Conservation (phyloP, 2,888 invertebrate species). For the Lottia scabra region DNA sequence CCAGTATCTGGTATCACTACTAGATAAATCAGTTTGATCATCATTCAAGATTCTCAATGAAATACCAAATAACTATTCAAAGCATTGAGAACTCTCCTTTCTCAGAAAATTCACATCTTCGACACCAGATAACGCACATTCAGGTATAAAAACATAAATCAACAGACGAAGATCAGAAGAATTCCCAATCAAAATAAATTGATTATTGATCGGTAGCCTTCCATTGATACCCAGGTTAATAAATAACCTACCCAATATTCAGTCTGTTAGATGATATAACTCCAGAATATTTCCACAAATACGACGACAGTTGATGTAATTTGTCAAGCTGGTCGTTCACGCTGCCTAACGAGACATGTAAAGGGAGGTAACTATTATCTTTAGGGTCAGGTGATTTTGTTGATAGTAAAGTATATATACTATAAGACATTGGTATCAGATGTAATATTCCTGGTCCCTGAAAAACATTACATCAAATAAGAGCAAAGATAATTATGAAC, state of each 20-base stretch:
- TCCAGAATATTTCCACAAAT: slow-evolving; percentile 50
- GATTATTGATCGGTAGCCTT: too few species aligned
- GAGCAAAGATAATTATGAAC: neutral
- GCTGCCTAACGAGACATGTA: slow-evolving; percentile 36
- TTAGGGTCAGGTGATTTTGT: slow-evolving; percentile 23
- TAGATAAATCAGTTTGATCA: too few species aligned
- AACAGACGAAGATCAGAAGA: too few species aligned
- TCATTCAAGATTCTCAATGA: too few species aligned
- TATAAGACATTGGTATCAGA: slow-evolving; percentile 27
- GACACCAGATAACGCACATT: too few species aligned
- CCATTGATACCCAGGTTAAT: too few species aligned
- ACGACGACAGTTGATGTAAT: slow-evolving; percentile 34
- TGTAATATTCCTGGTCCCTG: slow-evolving; percentile 39
- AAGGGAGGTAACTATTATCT: slow-evolving; percentile 27
- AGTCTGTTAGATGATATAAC: slow-evolving; percentile 25
- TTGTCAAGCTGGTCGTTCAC: slow-evolving; percentile 30
- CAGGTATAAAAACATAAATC: too few species aligned
- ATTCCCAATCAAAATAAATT: too few species aligned
- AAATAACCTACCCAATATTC: slow-evolving; percentile 29
- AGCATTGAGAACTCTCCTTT: too few species aligned
- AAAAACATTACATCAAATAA: neutral
- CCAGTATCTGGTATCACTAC: too few species aligned
- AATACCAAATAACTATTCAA: too few species aligned
- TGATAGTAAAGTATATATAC: slow-evolving; percentile 35
- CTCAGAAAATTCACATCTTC: too few species aligned